These are phyloP conservation scores for Monarcha castaneiventris DNA, from an alignment of 2,113 vertebrate species.

Conservation along the genomic window DNA sequence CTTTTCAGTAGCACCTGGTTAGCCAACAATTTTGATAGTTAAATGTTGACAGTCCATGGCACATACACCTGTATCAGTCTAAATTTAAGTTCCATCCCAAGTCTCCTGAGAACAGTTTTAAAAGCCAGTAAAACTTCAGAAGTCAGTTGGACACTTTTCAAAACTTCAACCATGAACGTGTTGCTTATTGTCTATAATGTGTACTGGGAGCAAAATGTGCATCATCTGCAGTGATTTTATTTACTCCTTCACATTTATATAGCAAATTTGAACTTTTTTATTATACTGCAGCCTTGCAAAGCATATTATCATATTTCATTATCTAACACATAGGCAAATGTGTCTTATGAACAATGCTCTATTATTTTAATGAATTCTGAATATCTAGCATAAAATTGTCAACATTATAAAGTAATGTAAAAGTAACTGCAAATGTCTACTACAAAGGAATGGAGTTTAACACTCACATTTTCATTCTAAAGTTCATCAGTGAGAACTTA, in stretches of 20 bases:
- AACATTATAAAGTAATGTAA: slow-evolving; percentile 19
- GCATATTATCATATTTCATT: slow-evolving; percentile 48
- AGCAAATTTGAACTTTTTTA: slow-evolving; percentile 25
- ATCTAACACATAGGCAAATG: slow-evolving; percentile 34
- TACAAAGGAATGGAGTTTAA: background rate
- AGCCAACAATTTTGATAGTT: background rate
- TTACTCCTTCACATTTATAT: slow-evolving; percentile 31
- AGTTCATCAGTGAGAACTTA: slow-evolving; percentile 10
- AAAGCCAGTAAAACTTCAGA: background rate
- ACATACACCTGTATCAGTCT: fast-evolving
- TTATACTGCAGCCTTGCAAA: slow-evolving; percentile 18
- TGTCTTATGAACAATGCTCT: slow-evolving; percentile 31
- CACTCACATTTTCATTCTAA: background rate
- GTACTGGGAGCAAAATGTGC: background rate
- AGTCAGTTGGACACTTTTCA: background rate
- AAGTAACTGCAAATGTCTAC: slow-evolving; percentile 26
- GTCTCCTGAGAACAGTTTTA: background rate
- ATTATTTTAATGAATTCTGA: slow-evolving; percentile 49
- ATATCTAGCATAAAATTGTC: slow-evolving; percentile 38
- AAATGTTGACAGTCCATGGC: background rate
- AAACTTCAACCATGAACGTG: background rate
- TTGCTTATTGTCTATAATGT: background rate
- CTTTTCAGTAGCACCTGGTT: background rate
- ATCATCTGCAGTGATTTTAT: background rate
- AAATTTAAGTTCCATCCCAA: background rate